Percentiles rank a stretch among this genome's conserved stretches.
Evolutionary conservation across 2,113 vertebrate genomes (phyloP).

Genomic region (Erythrocercus mccallii): DNA sequence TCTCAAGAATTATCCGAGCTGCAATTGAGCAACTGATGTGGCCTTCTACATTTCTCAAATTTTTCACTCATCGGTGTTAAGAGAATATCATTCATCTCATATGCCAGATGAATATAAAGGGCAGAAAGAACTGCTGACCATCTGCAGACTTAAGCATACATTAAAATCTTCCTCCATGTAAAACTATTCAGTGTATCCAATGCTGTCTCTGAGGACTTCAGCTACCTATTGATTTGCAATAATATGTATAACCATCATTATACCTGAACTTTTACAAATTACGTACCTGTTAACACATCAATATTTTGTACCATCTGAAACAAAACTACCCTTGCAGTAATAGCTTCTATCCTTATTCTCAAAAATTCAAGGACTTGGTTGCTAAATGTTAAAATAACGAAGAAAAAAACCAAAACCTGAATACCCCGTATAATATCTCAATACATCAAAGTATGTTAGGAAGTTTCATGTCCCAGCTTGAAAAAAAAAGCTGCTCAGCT

Average conservation of each 20-base stretch:
- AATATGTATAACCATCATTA: background rate
- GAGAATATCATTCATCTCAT: background rate
- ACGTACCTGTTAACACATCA: background rate
- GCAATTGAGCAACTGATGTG: rapidly evolving
- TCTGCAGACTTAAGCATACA: background rate
- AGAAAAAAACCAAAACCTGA: background rate
- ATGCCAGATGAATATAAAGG: background rate
- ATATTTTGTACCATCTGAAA: background rate
- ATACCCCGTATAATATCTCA: background rate
- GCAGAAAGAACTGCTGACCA: background rate
- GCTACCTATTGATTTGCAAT: background rate
- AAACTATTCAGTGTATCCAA: rapidly evolving
- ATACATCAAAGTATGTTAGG: background rate
- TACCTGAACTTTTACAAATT: background rate
- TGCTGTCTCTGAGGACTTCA: background rate
- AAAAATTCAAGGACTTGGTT: background rate
- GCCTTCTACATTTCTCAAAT: background rate
- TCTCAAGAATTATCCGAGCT: background rate
- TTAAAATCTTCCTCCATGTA: background rate
- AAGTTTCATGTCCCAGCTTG: background rate
- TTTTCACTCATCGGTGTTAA: background rate
- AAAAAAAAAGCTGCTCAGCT: background rate
- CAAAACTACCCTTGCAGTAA: background rate
- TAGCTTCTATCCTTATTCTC: background rate
- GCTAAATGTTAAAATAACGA: background rate